Evolutionary conservation across 2,113 vertebrate genomes (phyloP), one percentile per base, ranked within the genome.

Genomic region (Diadophis punctatus): DNA sequence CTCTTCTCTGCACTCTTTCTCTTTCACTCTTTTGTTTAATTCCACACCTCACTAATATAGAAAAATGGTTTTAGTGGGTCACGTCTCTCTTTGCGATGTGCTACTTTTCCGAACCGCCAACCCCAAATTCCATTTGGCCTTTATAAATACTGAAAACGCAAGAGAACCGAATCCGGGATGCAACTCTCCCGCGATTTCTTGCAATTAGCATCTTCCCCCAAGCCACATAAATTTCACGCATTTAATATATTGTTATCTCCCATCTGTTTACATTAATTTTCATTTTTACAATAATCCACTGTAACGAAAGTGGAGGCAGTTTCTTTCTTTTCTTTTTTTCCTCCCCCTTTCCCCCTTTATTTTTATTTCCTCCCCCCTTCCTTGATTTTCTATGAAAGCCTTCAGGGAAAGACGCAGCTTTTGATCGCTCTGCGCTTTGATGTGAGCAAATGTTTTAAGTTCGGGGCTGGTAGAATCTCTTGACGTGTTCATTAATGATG

Each of bases 181-280:
- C 87, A 90, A 80, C 49, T 95, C 94, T 95, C 94, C 91, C 0
- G 0, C 95, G 94, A 90, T 92, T 96, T 95, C 30, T 96, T 89
- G 89, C 96, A 96, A 96, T 97, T 96, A 96, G 92, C 91, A 84
- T 95, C 96, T 96, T 94, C 95, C 96, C 96, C 94, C 91, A 92
- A 96, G 95, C 96, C 92, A 93, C 93, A 96, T 95, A 95, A 96
- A 96, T 93, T 48, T 68, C 90, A 74, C 46, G 92, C 91, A 88
- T 97, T 96, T 96, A 96, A 97, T 97, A 95, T 96, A 94, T 96
- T 93, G 94, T 95, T 97, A 96, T 97, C 93, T 96, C 90, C 93
- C 93, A 91, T 96, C 95, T 97, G 96, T 97, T 97, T 97, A 96
- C 95, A 96, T 91, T 96, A 95, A 96, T 97, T 96, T 96, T 97